Percentiles rank a stretch among this genome's conserved stretches.
phyloP scores from a whole-genome alignment of 2,113 vertebrate species.

The Chaenocephalus aceratus region DNA sequence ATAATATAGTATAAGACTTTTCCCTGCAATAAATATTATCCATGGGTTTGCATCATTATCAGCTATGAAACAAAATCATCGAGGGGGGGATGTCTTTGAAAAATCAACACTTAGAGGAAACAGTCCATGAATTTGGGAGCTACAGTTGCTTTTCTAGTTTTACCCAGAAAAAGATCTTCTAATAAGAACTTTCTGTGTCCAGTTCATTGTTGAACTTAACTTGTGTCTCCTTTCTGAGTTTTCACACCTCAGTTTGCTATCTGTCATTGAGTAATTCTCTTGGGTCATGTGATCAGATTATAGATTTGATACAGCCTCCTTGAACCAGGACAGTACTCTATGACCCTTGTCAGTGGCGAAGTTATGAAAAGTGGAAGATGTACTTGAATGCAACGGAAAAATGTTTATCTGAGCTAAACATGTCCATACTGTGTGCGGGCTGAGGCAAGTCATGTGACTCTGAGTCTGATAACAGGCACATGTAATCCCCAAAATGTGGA shows the following conservation, averaged over 20 bases:
- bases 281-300: neutral
- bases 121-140: constrained; percentile 14
- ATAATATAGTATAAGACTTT: constrained; percentile 13
- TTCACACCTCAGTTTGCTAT: neutral
- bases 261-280: neutral
- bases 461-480: neutral
- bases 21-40: constrained; percentile 38
- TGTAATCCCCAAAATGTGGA: constrained; percentile 23
- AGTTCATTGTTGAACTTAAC: neutral
- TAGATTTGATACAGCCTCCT: neutral
- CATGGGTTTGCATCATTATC: constrained; percentile 19
- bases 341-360: neutral
- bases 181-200: neutral
- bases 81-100: constrained; percentile 9
- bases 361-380: neutral
- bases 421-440: neutral
- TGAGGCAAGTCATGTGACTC: neutral
- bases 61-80: constrained; percentile 10
- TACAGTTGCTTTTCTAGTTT: neutral
- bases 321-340: neutral
- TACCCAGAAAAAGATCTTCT: neutral
- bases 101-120: constrained; percentile 3
- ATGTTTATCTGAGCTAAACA: constrained; percentile 1
- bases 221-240: too few relatives aligned
- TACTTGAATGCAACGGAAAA: neutral